phyloP scores from a whole-genome alignment of 1,140 invertebrate genomes.

The Meloidogyne floridensis region DNA sequence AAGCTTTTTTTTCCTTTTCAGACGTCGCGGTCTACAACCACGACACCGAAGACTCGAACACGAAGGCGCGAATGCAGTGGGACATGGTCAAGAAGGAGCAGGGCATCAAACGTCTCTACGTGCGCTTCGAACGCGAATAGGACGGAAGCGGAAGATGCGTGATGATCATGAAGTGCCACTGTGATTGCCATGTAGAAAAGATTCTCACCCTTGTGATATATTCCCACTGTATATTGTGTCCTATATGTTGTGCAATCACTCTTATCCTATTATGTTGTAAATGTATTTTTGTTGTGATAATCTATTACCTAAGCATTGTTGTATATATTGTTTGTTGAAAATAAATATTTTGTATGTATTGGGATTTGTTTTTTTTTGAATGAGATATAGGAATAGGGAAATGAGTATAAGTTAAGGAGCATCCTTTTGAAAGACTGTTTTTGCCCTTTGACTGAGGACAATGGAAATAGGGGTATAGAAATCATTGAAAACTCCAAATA shows the following conservation, averaged over 20 bases:
- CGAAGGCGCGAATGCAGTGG: constrained; percentile 5
- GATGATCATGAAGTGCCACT: background rate
- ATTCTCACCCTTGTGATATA: constrained; percentile 1
- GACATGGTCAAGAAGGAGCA: constrained; percentile 8
- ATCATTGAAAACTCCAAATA: too few relatives aligned
- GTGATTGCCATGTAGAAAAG: constrained; percentile 5
- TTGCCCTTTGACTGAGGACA: too few relatives aligned
- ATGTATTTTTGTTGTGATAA: too few relatives aligned
- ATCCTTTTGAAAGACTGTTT: too few relatives aligned
- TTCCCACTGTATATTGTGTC: background rate
- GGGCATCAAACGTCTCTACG: constrained; percentile 8
- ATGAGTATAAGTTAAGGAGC: too few relatives aligned
- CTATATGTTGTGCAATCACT: background rate
- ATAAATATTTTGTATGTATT: too few relatives aligned
- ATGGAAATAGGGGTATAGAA: too few relatives aligned
- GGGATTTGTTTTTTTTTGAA: too few relatives aligned
- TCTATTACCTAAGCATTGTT: too few relatives aligned
- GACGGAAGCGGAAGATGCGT: constrained; percentile 3
- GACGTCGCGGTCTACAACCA: constrained; percentile 1
- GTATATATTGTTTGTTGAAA: too few relatives aligned
- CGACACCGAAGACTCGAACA: background rate
- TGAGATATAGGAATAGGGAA: too few relatives aligned
- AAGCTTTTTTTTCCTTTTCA: background rate
- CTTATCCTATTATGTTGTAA: background rate
- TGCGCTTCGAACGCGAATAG: constrained; percentile 5